Conservation (phyloP, 2,113 vertebrate genomes). For the Channa maculata region DNA sequence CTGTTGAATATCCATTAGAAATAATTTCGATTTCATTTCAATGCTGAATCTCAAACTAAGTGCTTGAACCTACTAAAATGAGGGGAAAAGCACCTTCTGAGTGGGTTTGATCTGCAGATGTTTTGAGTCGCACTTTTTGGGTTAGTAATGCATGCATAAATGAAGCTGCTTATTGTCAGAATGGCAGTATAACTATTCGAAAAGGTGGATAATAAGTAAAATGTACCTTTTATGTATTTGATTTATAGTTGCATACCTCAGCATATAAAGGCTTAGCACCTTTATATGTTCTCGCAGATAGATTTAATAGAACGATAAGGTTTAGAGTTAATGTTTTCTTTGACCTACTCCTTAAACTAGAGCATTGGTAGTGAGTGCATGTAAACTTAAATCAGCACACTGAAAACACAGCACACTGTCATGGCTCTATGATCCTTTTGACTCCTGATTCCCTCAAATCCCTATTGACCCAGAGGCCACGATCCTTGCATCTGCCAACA, state of each 20-base stretch:
- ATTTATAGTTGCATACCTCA: no score
- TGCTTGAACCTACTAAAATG: slow-evolving; percentile 8
- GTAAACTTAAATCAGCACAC: slow-evolving; percentile 10
- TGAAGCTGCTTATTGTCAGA: background rate
- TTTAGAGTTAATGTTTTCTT: no score
- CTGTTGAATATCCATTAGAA: background rate
- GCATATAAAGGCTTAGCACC: no score
- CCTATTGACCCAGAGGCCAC: slow-evolving; percentile 48
- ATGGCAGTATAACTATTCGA: background rate
- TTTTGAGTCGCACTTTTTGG: no score
- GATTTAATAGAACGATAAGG: no score
- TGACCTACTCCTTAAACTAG: no score
- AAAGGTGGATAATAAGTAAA: background rate
- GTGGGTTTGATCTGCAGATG: no score
- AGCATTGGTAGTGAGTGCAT: slow-evolving; percentile 12
- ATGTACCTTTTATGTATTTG: no score
- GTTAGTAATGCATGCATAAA: no score
- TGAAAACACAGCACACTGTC: slow-evolving; percentile 46
- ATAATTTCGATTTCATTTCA: background rate
- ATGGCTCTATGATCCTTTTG: slow-evolving; percentile 63
- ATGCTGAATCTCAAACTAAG: slow-evolving; percentile 17
- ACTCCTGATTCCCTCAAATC: slow-evolving; percentile 65
- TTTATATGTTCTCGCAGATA: no score
- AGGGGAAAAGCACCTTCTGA: background rate
- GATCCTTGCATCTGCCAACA: slow-evolving; percentile 68